Base-by-base conservation (phyloP, 2,888 invertebrate genomes). In the Glaucopsyche alexis region DNA sequence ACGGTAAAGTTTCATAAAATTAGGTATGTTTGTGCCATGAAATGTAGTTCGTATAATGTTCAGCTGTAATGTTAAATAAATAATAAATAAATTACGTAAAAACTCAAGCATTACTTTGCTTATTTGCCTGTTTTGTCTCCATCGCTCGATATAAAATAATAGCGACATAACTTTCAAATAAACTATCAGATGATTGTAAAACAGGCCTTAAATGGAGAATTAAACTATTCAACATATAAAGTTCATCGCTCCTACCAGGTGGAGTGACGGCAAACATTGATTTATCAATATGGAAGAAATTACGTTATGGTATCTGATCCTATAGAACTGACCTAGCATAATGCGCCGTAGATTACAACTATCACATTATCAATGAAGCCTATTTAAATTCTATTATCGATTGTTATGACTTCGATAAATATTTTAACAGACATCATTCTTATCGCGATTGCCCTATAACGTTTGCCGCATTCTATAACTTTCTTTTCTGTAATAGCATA, bases 251-350 rank as follows among this genome's bases (percentile, higher is more conserved):
- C 88, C 76, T 72, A 80, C 91, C 92, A 92, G 92, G 92, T 91
- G 91, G 80, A 83, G 82, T 84, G 87, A 85, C 86, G 84, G 86
- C 84, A 84, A 87, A 88, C 83, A 85, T 85, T 84, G 81, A 87
- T 82, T 88, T 88, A 88, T 88, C 88, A 84, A 85, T 85, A 86
- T 86, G 85, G 88, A 88, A 89, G 90, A 91, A 89, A 89, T 88
- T 87, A 86, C 85, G 81, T 75, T 76, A 74, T 74, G 75, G 83
- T 83, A 82, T 83, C 81, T 82, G 84, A 85, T 87, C 84, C 81
- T 82, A 85, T 81, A 79, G 81, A 84, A 88, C 91, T 90, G 90
- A 91, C 91, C 91, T 90, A 83, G 85, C 89, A 88, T 87, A 89
- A 91, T 86, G 80, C 83, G 82, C 77, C 81, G 82, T 83, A 87